Evolutionary conservation across 2,888 invertebrate genomes (phyloP).

Genomic region (Lasiommata megera): DNA sequence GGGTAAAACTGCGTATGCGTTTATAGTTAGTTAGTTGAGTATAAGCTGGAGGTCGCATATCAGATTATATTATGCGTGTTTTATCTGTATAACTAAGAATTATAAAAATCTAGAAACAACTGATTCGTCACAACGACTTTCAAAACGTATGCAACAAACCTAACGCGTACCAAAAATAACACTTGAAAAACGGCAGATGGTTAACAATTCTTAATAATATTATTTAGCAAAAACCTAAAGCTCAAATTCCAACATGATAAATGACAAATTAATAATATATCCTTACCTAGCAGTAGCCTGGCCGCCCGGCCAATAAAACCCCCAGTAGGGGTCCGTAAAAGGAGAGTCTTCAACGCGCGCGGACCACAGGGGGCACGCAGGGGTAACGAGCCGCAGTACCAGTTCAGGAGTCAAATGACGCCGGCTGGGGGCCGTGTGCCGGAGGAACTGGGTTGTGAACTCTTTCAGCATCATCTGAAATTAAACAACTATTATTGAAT

Average conservation of each 20-base stretch:
- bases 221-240: no score
- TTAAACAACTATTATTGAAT: neutral
- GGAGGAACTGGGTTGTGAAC: slow-evolving; percentile 48
- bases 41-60: no score
- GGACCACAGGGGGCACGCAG: slow-evolving; percentile 81
- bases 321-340: slow-evolving; percentile 86
- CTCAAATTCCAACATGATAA: no score
- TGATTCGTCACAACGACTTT: no score
- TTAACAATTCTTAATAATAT: no score
- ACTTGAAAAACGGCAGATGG: no score
- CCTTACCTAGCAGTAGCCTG: slow-evolving; percentile 84
- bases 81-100: neutral
- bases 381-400: slow-evolving; percentile 82
- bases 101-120: no score
- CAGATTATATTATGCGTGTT: no score
- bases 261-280: slow-evolving; percentile 13
- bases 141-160: no score
- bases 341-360: slow-evolving; percentile 57
- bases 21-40: no score
- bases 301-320: slow-evolving; percentile 90
- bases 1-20: neutral
- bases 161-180: no score
- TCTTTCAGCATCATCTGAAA: slow-evolving; percentile 48
- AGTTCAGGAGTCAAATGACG: slow-evolving; percentile 85
- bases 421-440: slow-evolving; percentile 57